These are phyloP conservation scores for Vollenhovia emeryi DNA, from an alignment of 1,140 invertebrate genomes.

Conservation along the genomic window DNA sequence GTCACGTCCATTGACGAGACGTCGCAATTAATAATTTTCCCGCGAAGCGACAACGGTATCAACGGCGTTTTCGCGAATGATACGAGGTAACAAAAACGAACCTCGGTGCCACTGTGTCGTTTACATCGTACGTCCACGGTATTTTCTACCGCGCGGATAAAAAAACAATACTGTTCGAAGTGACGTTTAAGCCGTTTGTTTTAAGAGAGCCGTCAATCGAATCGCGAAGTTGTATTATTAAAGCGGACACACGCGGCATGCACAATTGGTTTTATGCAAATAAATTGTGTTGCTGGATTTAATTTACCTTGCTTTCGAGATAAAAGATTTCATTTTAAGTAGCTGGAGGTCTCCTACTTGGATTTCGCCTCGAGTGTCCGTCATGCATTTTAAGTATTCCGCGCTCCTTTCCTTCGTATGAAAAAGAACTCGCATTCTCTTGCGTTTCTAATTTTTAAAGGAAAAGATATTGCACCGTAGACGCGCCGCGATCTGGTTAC, in stretches of 20 bases:
- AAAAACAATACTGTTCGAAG: constrained; percentile 7
- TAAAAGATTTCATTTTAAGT: background rate
- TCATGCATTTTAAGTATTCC: constrained; percentile 17
- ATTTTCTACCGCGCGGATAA: background rate
- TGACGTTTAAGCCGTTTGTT: background rate
- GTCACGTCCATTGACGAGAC: constrained; percentile 35
- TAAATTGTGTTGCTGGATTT: constrained; percentile 21
- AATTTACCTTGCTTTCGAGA: background rate
- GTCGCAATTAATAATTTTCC: constrained; percentile 36
- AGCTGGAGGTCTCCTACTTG: background rate
- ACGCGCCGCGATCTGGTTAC: background rate
- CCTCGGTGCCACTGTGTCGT: background rate
- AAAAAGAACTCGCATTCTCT: background rate
- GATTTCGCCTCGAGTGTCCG: background rate
- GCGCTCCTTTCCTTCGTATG: background rate
- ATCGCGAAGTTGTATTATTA: constrained; percentile 22
- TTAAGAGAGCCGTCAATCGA: background rate
- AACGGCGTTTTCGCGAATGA: background rate
- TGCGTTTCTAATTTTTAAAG: constrained; percentile 26
- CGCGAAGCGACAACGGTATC: background rate
- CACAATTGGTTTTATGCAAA: constrained; percentile 7
- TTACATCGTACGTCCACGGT: background rate
- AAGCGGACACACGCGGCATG: background rate
- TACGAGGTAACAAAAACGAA: constrained; percentile 5
- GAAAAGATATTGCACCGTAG: background rate